Evolutionary conservation across 1,140 invertebrate genomes (phyloP).

Genomic region (Oryzaephilus surinamensis): DNA sequence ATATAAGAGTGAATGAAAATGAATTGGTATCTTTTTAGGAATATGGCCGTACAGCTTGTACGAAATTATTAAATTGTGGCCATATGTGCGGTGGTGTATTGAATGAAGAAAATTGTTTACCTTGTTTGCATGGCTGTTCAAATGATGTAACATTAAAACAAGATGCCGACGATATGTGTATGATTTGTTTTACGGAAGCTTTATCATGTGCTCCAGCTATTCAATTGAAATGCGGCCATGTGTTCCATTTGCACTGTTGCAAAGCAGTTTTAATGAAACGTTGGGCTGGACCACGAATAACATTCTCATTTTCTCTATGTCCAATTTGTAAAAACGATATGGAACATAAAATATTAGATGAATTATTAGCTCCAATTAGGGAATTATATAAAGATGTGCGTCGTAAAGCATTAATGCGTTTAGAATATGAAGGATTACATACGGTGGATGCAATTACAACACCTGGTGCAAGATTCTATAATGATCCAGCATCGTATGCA

Average conservation of each 20-base stretch:
- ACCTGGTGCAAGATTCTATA: slow-evolving; percentile 55
- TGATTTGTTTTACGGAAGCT: slow-evolving; percentile 98
- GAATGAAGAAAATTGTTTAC: slow-evolving; percentile 73
- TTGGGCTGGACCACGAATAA: slow-evolving; percentile 93
- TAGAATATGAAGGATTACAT: slow-evolving; percentile 92
- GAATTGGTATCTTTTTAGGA: too few species aligned
- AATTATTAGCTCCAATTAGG: slow-evolving; percentile 69
- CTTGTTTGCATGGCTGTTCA: slow-evolving; percentile 79
- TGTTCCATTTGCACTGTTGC: slow-evolving; percentile 92
- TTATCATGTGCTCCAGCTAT: slow-evolving; percentile 90
- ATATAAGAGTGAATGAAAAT: too few species aligned
- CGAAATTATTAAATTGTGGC: slow-evolving; percentile 72
- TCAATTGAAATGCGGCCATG: slow-evolving; percentile 85
- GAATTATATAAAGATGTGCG: slow-evolving; percentile 81
- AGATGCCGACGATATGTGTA: slow-evolving; percentile 98
- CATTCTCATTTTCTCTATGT: slow-evolving; percentile 91
- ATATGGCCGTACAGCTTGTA: slow-evolving; percentile 74
- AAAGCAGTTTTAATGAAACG: slow-evolving; percentile 72
- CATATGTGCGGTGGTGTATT: slow-evolving; percentile 87
- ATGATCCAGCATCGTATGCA: slow-evolving; percentile 78
- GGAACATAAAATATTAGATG: slow-evolving; percentile 65
- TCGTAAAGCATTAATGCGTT: slow-evolving; percentile 86
- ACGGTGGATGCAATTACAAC: slow-evolving; percentile 59
- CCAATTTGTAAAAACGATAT: slow-evolving; percentile 93
- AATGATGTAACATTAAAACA: slow-evolving; percentile 55